Conservation (phyloP, 37 sponge, comb jelly and placozoan species). For the Axinella damicornis region DNA sequence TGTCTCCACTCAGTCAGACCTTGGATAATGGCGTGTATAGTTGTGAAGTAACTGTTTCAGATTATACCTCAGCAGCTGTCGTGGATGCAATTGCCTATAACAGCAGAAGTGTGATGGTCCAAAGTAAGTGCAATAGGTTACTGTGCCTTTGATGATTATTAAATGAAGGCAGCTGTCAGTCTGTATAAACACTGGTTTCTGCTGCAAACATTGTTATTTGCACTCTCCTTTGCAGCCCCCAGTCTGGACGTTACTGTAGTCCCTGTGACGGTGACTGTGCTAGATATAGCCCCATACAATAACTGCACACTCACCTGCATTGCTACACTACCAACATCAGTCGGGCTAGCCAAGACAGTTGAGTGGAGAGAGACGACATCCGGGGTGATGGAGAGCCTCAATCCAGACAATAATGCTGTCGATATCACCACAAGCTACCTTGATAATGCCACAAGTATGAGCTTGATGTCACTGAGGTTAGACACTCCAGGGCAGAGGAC, state of each 20-base stretch:
- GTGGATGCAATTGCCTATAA: not conserved
- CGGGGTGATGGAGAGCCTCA: not conserved
- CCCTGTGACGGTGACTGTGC: slow-evolving; percentile 3
- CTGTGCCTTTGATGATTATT: too few relatives aligned
- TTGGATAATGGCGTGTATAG: slow-evolving; percentile 9
- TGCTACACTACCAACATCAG: slow-evolving; percentile 6
- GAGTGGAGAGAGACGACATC: not conserved
- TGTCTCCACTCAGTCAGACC: slow-evolving; percentile 1
- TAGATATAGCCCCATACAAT: slow-evolving; percentile 14
- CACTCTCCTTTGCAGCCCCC: too few relatives aligned
- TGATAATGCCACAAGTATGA: not conserved
- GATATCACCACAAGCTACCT: slow-evolving; percentile 3
- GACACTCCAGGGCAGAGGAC: not conserved
- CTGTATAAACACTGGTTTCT: too few relatives aligned
- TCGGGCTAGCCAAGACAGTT: not conserved
- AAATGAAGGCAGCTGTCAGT: too few relatives aligned
- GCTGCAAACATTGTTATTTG: too few relatives aligned
- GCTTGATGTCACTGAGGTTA: not conserved
- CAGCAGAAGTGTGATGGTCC: not conserved
- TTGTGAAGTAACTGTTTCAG: not conserved
- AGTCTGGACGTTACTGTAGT: not conserved
- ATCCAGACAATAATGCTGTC: not conserved
- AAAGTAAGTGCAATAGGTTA: slow-evolving; percentile 11
- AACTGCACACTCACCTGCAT: not conserved
- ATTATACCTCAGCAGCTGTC: not conserved